Percentiles rank a stretch among this genome's conserved stretches.
phyloP scores from a whole-genome alignment of 2,113 vertebrate genomes.

The Heteronetta atricapilla region DNA sequence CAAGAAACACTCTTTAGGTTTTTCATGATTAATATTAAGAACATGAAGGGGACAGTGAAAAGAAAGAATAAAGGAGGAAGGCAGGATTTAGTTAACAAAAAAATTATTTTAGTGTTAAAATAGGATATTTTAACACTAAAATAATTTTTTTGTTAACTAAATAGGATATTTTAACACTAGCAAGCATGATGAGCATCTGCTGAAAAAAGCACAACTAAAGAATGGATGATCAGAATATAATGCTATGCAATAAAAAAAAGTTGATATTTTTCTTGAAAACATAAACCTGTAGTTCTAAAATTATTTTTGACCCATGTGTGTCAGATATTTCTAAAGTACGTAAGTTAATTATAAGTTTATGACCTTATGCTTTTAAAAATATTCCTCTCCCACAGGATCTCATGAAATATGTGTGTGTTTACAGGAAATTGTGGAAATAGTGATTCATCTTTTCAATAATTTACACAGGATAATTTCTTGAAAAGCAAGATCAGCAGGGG shows the following conservation, averaged over 20 bases:
- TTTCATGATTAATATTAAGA: constrained; percentile 26
- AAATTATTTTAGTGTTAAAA: too few relatives aligned
- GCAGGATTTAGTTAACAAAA: neutral
- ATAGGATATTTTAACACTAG: too few relatives aligned
- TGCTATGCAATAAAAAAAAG: neutral
- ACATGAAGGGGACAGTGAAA: neutral
- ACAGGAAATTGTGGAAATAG: constrained; percentile 40
- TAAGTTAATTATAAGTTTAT: neutral
- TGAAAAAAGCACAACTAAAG: neutral
- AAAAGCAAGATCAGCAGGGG: constrained; percentile 29
- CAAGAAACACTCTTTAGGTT: neutral
- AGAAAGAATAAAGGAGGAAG: neutral
- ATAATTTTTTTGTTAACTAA: too few relatives aligned
- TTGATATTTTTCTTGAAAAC: neutral
- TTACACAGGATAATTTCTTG: constrained; percentile 54
- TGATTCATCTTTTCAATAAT: constrained; percentile 61
- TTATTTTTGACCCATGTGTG: neutral
- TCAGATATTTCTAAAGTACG: neutral
- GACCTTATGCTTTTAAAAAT: constrained; percentile 3
- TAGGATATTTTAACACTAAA: too few relatives aligned
- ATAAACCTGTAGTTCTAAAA: neutral
- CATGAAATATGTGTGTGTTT: constrained; percentile 49
- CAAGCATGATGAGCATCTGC: neutral
- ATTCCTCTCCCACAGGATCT: neutral
- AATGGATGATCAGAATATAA: neutral